Evolutionary conservation across 2,888 invertebrate genomes (phyloP), one percentile per base, ranked within the genome.

Genomic region (Aleiodes testaceus): DNA sequence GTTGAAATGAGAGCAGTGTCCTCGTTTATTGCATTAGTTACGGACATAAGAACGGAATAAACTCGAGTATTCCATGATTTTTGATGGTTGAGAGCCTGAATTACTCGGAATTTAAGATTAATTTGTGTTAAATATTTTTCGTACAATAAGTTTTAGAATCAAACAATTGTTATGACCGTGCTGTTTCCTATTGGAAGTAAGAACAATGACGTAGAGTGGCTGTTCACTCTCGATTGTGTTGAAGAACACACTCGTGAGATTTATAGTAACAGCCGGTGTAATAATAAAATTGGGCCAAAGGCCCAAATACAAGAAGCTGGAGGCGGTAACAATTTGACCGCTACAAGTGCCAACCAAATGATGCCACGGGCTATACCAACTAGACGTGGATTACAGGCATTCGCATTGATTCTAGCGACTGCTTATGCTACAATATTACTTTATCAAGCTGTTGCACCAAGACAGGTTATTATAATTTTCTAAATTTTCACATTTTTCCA

Each of bases 361-460:
- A 86, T 90, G 89, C 82, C 85, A 87, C 82, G 87, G 88, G 83
- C 79, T 70, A 76, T 87, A 80, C 83, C 85, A 75, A 84, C 82
- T 75, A 85, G 86, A 81, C 83, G 88, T 73, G 85, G 85, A 79
- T 85, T 89, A 36, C 89, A 88, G 83, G 87, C 87, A 72, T 81
- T 88, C 77, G 88, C 85, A 69, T 84, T 89, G 80, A 84, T 89
- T 75, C 88, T 91, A 78, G 88, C 89, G 77, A 87, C 91, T 79
- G 91, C 90, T 76, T 91, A 91, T 81, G 91, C 91, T 82, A 91
- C 91, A 78, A 87, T 91, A 77, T 88, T 92, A 77, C 89, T 91
- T 79, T 92, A 91, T 82, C 91, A 92, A 87, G 90, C 90, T 78
- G 59, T 59, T 16, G 90, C 89, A 81, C 89, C 90, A 73, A 84